A percentile compares a stretch with the other conserved stretches of the same genome.
Evolutionary conservation across 2,888 invertebrate genomes (phyloP).

Genomic region (Drosophila mettleri): DNA sequence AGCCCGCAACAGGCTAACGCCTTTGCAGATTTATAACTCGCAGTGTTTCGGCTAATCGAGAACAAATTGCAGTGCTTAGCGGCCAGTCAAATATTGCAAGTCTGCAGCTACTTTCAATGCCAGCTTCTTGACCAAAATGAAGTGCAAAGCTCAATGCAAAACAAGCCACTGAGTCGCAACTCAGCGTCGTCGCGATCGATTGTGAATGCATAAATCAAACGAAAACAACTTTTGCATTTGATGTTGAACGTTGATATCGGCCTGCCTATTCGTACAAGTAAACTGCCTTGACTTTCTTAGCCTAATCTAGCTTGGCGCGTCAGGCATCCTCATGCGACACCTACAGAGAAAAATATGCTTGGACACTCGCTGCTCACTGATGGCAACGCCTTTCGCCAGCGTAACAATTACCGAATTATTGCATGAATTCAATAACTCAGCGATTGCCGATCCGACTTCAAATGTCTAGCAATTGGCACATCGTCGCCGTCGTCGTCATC

Average conservation of each 20-base stretch:
- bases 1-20: slow-evolving; percentile 37
- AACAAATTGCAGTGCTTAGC: slow-evolving; percentile 61
- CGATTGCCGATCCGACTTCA: slow-evolving; percentile 38
- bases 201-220: slow-evolving; percentile 66
- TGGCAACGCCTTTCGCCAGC: slow-evolving; percentile 45
- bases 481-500: slow-evolving; percentile 60
- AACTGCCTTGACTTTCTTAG: slow-evolving; percentile 75
- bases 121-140: slow-evolving; percentile 53
- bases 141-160: slow-evolving; percentile 56
- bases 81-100: slow-evolving; percentile 31
- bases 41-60: slow-evolving; percentile 57
- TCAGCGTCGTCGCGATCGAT: slow-evolving; percentile 34
- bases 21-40: slow-evolving; percentile 59
- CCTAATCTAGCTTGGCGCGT: neutral
- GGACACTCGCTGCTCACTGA: slow-evolving; percentile 16
- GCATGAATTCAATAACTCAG: slow-evolving; percentile 57
- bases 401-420: slow-evolving; percentile 47
- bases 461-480: slow-evolving; percentile 66
- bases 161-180: slow-evolving; percentile 37
- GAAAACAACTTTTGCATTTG: slow-evolving; percentile 63
- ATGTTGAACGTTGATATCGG: slow-evolving; percentile 33
- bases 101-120: slow-evolving; percentile 57
- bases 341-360: slow-evolving; percentile 11
- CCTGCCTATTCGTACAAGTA: slow-evolving; percentile 35
- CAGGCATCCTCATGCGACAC: slow-evolving; percentile 34